Conservation (phyloP, 2,113 vertebrate genomes). For the Tachysurus fulvidraco region DNA sequence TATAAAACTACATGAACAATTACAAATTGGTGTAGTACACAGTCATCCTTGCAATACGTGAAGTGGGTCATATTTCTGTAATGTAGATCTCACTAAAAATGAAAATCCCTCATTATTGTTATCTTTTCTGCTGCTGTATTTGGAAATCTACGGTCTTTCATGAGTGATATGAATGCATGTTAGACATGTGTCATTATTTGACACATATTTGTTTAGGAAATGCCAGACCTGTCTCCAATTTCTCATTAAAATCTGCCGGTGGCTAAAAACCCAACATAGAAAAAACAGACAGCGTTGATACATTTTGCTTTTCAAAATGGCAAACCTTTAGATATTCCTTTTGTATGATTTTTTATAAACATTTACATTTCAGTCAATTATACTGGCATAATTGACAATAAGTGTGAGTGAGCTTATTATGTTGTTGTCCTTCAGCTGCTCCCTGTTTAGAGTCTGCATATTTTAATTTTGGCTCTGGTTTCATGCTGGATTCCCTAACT, state of each 20-base stretch:
- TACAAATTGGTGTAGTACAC: background rate
- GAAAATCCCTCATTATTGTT: conserved; percentile 7
- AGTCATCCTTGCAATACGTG: background rate
- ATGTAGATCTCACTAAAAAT: conserved; percentile 5
- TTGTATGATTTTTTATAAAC: background rate
- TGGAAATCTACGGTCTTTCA: background rate
- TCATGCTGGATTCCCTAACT: too few species aligned
- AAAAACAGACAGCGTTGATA: background rate
- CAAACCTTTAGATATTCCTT: background rate
- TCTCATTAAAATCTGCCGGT: background rate
- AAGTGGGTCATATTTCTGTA: background rate
- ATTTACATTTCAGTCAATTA: background rate
- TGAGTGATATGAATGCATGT: conserved; percentile 9
- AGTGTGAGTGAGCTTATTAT: background rate
- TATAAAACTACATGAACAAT: background rate
- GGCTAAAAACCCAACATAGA: background rate
- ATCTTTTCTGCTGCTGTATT: background rate
- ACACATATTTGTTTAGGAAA: background rate
- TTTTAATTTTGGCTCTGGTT: too few species aligned
- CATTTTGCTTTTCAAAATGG: background rate
- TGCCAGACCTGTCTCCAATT: conserved; percentile 12
- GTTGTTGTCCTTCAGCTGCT: too few species aligned
- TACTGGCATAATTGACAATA: background rate
- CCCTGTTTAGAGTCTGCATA: too few species aligned
- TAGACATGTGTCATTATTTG: conserved; percentile 10